Base-by-base conservation (phyloP, 1,140 invertebrate species). In the Sitophilus oryzae region DNA sequence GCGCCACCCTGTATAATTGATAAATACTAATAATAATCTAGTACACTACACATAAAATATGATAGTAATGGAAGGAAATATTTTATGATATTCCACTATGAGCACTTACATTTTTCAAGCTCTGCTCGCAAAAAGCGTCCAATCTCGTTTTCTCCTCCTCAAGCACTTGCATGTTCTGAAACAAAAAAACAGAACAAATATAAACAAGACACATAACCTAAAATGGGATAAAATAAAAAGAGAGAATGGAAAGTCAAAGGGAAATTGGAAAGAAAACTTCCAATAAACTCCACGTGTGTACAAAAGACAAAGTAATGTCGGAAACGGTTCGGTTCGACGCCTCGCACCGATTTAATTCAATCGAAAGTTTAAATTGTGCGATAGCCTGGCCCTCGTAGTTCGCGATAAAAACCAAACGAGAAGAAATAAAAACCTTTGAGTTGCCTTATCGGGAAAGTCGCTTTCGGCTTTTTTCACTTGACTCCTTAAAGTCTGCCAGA, bases 111-210 rank as follows among this genome's bases (percentile, higher is more conserved):
- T 89, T 91, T 75, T 91, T 92, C 62, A 92, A 79, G 73, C 89
- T 91, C 74, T 91, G 88, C 69, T 93, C 89, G 66, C 89, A 92
- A 70, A 92, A 93, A 18, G 86, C 81, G 69, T 93, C 89, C 64
- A 93, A 75, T 77, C 91, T 92, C 14, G 87, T 85, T 75, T 91
- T 90, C 71, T 93, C 89, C 67, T 93, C 90, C 72, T 93, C 90
- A 64, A 93, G 73, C 62, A 88, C 82, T 78, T 93, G 90, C 82
- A 93, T 85, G 68, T 87, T 89, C 86, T 89, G 74, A 25, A 79
- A 76, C 66, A 58, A 68, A 67, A 66, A 47, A 14, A 48, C 14
- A 30, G 25, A 30, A 11, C 5, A 30, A 30, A 30, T 11, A 30
- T 6, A 40, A 30, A n/a, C n/a, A n/a, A n/a, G n/a, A n/a, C n/a